Evolutionary conservation across 2,888 invertebrate species (phyloP).

Genomic region (Fragum whitleyi): DNA sequence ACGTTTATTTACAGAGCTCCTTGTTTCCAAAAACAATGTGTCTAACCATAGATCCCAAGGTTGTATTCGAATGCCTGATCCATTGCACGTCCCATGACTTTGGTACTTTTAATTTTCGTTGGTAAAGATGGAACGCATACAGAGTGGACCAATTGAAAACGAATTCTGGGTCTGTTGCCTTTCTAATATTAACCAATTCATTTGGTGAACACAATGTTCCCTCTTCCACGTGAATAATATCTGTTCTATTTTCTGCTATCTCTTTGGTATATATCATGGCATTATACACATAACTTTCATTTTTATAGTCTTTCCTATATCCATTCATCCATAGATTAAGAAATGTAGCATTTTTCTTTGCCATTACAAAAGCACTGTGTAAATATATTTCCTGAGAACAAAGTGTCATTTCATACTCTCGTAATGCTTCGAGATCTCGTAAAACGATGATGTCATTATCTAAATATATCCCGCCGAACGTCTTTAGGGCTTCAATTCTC

Average conservation of each 20-base stretch:
- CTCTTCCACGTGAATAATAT: background rate
- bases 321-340: background rate
- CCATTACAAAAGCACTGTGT: background rate
- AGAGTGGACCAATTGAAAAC: too few species aligned
- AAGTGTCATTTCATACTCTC: background rate
- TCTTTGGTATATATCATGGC: background rate
- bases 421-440: too few species aligned
- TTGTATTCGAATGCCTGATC: too few species aligned
- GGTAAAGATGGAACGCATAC: too few species aligned
- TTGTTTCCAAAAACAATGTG: too few species aligned
- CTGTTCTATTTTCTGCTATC: background rate
- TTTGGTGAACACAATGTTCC: background rate
- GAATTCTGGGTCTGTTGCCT: too few species aligned
- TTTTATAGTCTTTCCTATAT: background rate
- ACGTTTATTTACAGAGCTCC: too few species aligned
- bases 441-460: background rate
- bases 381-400: background rate
- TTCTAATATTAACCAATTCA: background rate
- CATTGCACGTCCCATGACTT: too few species aligned
- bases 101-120: too few species aligned
- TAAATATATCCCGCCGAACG: background rate
- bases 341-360: slow-evolving; percentile 4
- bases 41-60: too few species aligned
- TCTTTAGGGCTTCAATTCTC: background rate
- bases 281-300: background rate